Evolutionary conservation across 1,140 invertebrate species (phyloP), one percentile per base, ranked within the genome.

Genomic region (Agraylea sexmaculata): DNA sequence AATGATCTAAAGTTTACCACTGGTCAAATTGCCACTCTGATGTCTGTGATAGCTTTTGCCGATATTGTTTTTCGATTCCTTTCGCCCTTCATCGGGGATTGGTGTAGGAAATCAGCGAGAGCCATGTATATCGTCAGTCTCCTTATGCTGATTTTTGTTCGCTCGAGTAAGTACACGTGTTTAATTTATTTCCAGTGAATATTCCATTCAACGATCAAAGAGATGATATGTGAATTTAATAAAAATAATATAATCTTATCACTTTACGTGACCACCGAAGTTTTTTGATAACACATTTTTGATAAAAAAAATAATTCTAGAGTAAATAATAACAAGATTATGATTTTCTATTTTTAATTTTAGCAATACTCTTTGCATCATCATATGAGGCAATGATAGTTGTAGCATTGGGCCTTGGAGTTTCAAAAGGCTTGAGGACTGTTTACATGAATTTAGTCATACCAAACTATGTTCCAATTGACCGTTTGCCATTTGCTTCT

Each of bases 391-490:
- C 57, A 2, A 62, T 67, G 59, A 6, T 69, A 4, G 51, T 62
- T 16, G 64, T 69, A 3, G 59, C 59, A 1, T 35, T 68, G 0
- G 58, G 54, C 1, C 57, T 82, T 22, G 80, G 80, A 5, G 57
- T 80, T 2, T 71, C 75, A 20, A 83, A 81, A 59, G 78, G 77
- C 0, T 59, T 80, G 12, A 62, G 77, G 38, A 74, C 78, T 27
- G 77, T 82, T 0, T 81, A 78, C 51, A 75, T 77, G 55, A 68
- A 73, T 3, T 56, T 80, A 3, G 71, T 82, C 3, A 74, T 82
- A 43, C 76, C 78, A 2, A 74, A 68, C 52, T 73, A 78, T 50
- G 74, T 81, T 5, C 69, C 75, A 0, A 49, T 78, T 16, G 69
- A 75, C 15, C 62, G 71, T 30, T 50, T 78, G 35, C 64, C 75